Evolutionary conservation across 2,113 vertebrate genomes (phyloP).

Genomic region (Crotalus horridus): DNA sequence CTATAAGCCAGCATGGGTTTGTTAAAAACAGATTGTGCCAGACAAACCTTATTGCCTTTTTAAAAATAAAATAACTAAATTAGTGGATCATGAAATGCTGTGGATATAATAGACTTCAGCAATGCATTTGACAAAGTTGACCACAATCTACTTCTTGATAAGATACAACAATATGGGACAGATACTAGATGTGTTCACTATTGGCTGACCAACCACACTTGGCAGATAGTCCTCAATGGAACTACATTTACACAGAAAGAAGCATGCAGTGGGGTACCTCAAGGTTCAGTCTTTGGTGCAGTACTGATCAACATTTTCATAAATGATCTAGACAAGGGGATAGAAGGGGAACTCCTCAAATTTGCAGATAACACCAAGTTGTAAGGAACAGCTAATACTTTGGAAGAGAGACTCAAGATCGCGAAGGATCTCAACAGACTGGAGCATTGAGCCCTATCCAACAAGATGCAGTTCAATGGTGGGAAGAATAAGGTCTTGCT

Average conservation of each 20-base stretch:
- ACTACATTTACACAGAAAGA: neutral
- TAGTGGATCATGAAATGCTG: neutral
- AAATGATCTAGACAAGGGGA: neutral
- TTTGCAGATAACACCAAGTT: neutral
- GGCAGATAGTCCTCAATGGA: neutral
- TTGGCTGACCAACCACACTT: neutral
- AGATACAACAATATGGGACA: neutral
- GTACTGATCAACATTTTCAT: neutral
- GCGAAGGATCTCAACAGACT: neutral
- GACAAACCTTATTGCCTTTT: neutral
- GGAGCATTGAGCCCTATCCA: neutral
- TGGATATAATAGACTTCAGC: neutral
- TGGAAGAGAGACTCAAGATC: neutral
- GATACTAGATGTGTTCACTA: neutral
- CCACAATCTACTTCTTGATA: neutral
- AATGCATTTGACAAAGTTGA: too few relatives aligned
- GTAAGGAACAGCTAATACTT: neutral
- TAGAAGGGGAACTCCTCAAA: neutral
- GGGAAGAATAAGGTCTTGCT: neutral
- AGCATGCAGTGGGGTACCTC: neutral
- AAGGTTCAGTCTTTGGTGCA: neutral
- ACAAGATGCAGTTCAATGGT: neutral
- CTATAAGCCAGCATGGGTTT: neutral
- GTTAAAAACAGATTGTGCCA: neutral
- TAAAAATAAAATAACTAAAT: neutral